Base-by-base conservation (phyloP, 2,888 invertebrate genomes). In the Eilema caniola region DNA sequence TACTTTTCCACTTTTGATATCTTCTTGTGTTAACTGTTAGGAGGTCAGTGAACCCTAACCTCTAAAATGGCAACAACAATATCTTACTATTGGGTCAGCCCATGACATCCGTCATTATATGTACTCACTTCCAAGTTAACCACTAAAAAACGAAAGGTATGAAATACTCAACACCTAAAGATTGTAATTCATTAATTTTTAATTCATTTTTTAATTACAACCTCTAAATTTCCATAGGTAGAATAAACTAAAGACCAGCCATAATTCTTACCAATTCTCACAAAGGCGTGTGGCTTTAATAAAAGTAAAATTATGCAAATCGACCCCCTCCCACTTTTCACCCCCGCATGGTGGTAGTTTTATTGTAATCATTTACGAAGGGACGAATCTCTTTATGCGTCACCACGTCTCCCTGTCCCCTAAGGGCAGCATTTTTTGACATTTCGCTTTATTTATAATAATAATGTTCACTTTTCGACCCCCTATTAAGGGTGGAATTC, bases 331-430 rank as follows among this genome's bases (percentile, higher is more conserved):
- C 63, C 24, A 62, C 53, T 10, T 37, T 60, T 25, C 76, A 61
- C 53, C 64, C 76, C 76, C 72, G 65, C 71, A 76, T 74, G 79
- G 82, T 77, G 73, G 76, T 78, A 76, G 80, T 79, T 75, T 75
- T 79, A 83, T 83, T 80, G 77, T 82, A 81, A 79, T 82, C 79
- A 81, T 83, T 80, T 79, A 76, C 75, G 66, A 74, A 79, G 80
- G 78, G 83, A 75, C 77, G 77, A 74, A 71, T 80, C 83, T 88
- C 77, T 85, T 89, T 89, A 89, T 89, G 88, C 89, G 75, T 72
- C 77, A 84, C 80, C 89, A 89, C 88, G 89, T 81, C 77, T 65
- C 62, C 71, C 64, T 69, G 69, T 74, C 78, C 85, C 83, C 81
- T 71, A n/a, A 74, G 83, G 83, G 77, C 76, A 78, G 79, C 77